Percentiles rank a stretch among this genome's conserved stretches.
Conservation (phyloP, 2,888 invertebrate genomes). For the Andrena fulva region DNA sequence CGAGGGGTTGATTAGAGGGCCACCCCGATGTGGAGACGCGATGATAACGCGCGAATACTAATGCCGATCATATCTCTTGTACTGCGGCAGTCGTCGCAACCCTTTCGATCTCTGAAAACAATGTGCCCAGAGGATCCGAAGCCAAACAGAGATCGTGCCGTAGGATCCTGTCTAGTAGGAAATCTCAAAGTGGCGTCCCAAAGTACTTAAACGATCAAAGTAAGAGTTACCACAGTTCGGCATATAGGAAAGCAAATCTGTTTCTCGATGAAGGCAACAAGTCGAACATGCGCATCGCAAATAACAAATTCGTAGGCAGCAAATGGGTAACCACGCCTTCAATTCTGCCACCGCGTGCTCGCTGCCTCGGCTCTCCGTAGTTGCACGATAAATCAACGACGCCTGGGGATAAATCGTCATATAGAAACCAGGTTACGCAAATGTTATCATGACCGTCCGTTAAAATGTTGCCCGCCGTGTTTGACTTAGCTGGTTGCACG, state of each 20-base stretch:
- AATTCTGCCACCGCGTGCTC: not conserved
- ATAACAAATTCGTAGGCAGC: not conserved
- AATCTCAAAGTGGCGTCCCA: too few species aligned
- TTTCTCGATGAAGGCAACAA: not conserved
- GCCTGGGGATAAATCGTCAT: conserved; percentile 60
- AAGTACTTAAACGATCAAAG: too few species aligned
- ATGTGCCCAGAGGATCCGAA: not conserved
- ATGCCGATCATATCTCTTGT: conserved; percentile 53
- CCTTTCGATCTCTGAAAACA: conserved; percentile 5
- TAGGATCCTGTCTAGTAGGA: not conserved
- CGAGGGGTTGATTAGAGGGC: conserved; percentile 71
- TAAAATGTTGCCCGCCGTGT: conserved; percentile 51
- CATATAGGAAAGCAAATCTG: not conserved
- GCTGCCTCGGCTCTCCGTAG: not conserved
- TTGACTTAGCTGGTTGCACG: conserved; percentile 37
- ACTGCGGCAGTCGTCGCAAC: conserved; percentile 12
- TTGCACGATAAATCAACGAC: conserved; percentile 43
- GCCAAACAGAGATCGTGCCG: not conserved
- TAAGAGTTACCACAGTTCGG: not conserved
- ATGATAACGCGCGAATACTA: conserved; percentile 68
- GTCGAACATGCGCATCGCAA: not conserved
- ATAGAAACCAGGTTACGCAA: conserved; percentile 69
- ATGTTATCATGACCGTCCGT: conserved; percentile 58
- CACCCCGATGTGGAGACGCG: conserved; percentile 53
- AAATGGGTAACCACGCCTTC: not conserved